Conservation (phyloP, 92 coral and sea anemone genomes). For the Virgularia gustaviana region DNA sequence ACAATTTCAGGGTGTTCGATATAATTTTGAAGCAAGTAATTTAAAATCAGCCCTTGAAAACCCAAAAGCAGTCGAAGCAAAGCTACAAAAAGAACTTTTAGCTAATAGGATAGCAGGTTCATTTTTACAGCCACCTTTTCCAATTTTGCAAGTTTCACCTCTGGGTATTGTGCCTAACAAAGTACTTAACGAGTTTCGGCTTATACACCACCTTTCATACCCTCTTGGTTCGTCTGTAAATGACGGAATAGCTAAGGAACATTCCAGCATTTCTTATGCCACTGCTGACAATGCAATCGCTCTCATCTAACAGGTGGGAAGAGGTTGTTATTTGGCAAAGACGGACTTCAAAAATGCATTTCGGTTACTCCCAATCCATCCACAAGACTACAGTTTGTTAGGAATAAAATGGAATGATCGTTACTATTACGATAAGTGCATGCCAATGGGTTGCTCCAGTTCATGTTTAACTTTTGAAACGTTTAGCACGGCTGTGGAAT, state of each 20-base stretch:
- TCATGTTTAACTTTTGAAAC: slow-evolving; percentile 60
- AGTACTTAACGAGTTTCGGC: slow-evolving; percentile 5
- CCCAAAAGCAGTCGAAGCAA: slow-evolving; percentile 34
- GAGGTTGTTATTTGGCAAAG: slow-evolving; percentile 54
- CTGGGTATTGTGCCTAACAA: slow-evolving; percentile 60
- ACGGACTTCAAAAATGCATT: slow-evolving; percentile 62
- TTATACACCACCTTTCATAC: slow-evolving; percentile 59
- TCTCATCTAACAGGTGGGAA: slow-evolving; percentile 37
- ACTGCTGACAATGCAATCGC: slow-evolving; percentile 50
- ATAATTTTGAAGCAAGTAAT: slow-evolving; percentile 2
- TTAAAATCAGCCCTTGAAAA: slow-evolving; percentile 19
- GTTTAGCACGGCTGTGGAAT: slow-evolving; percentile 60
- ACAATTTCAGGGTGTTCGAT: slow-evolving; percentile 4
- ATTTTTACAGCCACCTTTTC: slow-evolving; percentile 55
- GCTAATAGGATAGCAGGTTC: slow-evolving; percentile 58
- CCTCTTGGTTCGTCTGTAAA: slow-evolving; percentile 61
- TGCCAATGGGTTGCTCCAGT: slow-evolving; percentile 72
- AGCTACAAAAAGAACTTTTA: slow-evolving; percentile 49
- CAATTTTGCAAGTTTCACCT: slow-evolving; percentile 52
- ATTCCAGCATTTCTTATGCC: slow-evolving; percentile 43
- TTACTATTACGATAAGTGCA: slow-evolving; percentile 56
- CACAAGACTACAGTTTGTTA: slow-evolving; percentile 48
- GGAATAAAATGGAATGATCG: slow-evolving; percentile 55
- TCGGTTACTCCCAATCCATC: slow-evolving; percentile 60
- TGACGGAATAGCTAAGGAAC: slow-evolving; percentile 52